These are phyloP conservation scores for Onychostoma macrolepis DNA, from an alignment of 2,113 vertebrate species.

Conservation along the genomic window DNA sequence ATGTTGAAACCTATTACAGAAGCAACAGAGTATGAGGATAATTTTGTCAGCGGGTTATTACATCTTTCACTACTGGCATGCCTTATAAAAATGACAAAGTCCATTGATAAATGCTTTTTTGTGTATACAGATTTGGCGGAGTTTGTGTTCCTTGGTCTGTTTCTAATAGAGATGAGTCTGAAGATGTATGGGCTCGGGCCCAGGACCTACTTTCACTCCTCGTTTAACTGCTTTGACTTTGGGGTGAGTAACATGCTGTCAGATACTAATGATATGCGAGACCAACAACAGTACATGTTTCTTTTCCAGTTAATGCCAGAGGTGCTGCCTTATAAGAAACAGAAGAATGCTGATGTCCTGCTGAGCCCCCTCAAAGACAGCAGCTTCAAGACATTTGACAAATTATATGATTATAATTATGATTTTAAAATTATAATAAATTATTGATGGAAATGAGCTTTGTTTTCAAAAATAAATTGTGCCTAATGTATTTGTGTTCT, in stretches of 20 bases:
- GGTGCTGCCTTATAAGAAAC: not conserved
- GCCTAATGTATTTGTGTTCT: not conserved
- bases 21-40: not conserved
- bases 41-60: not conserved
- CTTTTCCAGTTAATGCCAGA: not conserved
- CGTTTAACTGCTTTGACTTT: slow-evolving; percentile 98
- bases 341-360: not conserved
- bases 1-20: not conserved
- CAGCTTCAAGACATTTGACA: not conserved
- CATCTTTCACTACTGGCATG: not conserved
- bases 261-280: not conserved
- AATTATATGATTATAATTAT: not conserved
- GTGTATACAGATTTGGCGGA: slow-evolving; percentile 87
- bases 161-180: slow-evolving; percentile 95
- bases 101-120: slow-evolving; percentile 31
- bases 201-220: slow-evolving; percentile 95
- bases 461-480: not conserved
- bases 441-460: not conserved
- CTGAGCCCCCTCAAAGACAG: not conserved
- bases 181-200: slow-evolving; percentile 97
- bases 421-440: not conserved
- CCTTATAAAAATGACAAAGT: not conserved
- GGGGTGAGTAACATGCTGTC: slow-evolving; percentile 79
- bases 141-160: slow-evolving; percentile 96
- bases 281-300: not conserved